These are phyloP conservation scores for Brachypteracias leptosomus DNA, from an alignment of 2,113 vertebrate species.

Conservation along the genomic window DNA sequence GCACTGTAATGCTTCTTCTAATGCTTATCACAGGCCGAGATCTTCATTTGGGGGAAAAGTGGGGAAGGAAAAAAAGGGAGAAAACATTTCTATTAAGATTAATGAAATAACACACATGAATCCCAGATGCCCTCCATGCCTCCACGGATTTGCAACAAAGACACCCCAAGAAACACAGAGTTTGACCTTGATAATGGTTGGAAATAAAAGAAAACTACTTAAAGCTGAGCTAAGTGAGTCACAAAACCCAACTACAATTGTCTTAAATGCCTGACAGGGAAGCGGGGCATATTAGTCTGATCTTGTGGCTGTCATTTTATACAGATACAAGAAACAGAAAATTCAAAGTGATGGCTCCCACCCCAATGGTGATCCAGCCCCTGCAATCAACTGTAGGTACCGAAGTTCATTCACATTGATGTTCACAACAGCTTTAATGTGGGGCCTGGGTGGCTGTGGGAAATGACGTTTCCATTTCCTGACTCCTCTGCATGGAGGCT, in stretches of 20 bases:
- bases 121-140: background rate
- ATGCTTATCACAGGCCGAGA: conserved; percentile 89
- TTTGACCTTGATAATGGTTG: background rate
- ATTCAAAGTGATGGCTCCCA: background rate
- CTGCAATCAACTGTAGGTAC: background rate
- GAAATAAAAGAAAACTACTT: background rate
- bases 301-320: background rate
- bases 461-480: background rate
- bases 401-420: background rate
- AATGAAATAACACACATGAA: background rate
- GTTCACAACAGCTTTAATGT: background rate
- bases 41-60: conserved; percentile 62
- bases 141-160: background rate
- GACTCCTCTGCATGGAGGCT: background rate
- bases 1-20: conserved; percentile 79
- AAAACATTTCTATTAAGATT: background rate
- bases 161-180: background rate
- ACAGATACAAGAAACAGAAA: accelerated
- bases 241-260: background rate
- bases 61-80: background rate
- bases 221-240: background rate
- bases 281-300: background rate
- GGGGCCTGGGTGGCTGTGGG: background rate
- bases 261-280: background rate
- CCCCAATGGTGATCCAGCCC: background rate